Evolutionary conservation across 53 echinoderm and acorn worm species (phyloP).

Genomic region (Zoroaster sp.): DNA sequence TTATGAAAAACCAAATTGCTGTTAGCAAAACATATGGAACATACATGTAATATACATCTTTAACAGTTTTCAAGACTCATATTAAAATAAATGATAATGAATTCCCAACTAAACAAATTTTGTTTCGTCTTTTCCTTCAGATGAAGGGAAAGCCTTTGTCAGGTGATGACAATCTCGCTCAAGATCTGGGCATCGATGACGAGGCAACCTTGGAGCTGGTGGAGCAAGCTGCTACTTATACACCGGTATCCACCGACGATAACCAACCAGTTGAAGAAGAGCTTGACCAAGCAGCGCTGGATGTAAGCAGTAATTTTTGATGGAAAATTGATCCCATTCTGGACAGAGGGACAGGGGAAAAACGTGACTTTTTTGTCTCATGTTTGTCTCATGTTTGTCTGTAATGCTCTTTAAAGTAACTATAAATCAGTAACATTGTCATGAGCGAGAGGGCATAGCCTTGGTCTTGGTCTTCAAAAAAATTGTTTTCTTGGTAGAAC

Average conservation of each 20-base stretch:
- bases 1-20: too few relatives aligned
- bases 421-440: neutral
- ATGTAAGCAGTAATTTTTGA: neutral
- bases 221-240: neutral
- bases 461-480: too few relatives aligned
- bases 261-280: constrained; percentile 40
- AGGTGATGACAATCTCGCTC: constrained; percentile 27
- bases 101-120: too few relatives aligned
- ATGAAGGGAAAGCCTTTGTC: constrained; percentile 45
- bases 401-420: too few relatives aligned
- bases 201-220: constrained; percentile 23
- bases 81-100: too few relatives aligned
- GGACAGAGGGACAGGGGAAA: neutral
- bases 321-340: neutral
- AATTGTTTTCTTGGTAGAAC: too few relatives aligned
- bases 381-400: neutral
- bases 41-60: too few relatives aligned
- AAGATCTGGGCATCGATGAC: constrained; percentile 68
- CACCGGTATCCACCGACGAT: neutral
- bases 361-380: neutral
- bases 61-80: too few relatives aligned
- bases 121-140: neutral
- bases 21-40: too few relatives aligned
- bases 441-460: neutral
- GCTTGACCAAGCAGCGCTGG: constrained; percentile 49